These are phyloP conservation scores for Ammodramus savannarum DNA, from an alignment of 2,113 vertebrate genomes.

Conservation along the genomic window DNA sequence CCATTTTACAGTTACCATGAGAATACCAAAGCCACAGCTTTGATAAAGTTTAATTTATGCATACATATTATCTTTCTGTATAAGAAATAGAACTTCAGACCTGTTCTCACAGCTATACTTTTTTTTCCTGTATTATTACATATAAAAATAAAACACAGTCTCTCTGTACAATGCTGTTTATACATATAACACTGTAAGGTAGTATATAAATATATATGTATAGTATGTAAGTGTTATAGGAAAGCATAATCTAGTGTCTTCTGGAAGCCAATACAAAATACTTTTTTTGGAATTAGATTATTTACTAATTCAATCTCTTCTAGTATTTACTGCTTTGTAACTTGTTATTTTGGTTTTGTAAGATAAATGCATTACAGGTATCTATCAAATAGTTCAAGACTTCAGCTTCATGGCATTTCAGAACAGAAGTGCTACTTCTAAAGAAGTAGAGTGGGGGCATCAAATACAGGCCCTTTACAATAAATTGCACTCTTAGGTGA, in stretches of 20 bases:
- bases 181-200: not conserved
- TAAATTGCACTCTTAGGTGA: not conserved
- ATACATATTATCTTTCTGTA: not conserved
- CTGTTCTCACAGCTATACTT: not conserved
- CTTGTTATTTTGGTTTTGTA: not conserved
- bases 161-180: not conserved
- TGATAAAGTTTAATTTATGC: not conserved
- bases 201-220: not conserved
- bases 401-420: not conserved
- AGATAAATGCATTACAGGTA: not conserved
- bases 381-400: not conserved
- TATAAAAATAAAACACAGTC: not conserved
- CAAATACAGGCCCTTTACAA: conserved; percentile 17
- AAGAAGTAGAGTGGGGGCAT: not conserved
- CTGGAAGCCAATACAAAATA: not conserved
- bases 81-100: not conserved
- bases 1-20: not conserved
- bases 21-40: not conserved
- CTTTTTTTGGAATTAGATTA: not conserved
- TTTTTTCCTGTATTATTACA: not conserved
- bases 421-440: not conserved
- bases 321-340: not conserved
- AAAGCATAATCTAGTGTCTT: not conserved
- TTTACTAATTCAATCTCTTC: not conserved
- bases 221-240: not conserved